phyloP scores from a whole-genome alignment of 2,113 vertebrate species.

The Genyomyrus donnyi region DNA sequence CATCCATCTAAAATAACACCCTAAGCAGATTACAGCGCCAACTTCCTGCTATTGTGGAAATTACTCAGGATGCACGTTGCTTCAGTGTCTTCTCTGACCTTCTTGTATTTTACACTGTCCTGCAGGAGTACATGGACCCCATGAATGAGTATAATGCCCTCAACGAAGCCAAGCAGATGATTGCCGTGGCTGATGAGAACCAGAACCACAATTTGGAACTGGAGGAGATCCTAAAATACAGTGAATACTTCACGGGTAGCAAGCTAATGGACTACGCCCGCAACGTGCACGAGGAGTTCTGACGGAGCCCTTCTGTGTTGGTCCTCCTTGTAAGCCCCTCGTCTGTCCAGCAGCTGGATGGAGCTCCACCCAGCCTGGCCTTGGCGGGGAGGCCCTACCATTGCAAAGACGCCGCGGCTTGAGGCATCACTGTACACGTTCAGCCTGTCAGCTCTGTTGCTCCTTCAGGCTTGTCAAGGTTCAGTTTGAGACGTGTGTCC shows the following conservation, averaged over 20 bases:
- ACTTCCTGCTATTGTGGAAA: background rate
- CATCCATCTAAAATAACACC: background rate
- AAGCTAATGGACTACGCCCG: constrained; percentile 96
- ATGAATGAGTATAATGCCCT: constrained; percentile 96
- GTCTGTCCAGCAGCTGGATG: background rate
- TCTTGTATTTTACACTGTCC: background rate
- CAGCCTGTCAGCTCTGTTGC: background rate
- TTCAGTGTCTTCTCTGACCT: background rate
- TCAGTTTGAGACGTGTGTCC: constrained; percentile 4
- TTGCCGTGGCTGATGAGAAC: constrained; percentile 92
- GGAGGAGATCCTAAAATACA: constrained; percentile 91
- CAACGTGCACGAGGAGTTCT: constrained; percentile 95
- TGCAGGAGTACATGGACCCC: constrained; percentile 94
- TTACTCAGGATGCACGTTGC: background rate
- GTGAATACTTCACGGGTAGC: constrained; percentile 96
- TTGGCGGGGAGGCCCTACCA: background rate
- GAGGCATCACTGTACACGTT: background rate
- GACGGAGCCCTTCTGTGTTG: constrained; percentile 27
- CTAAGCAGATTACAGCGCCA: background rate
- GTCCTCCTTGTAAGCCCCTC: background rate
- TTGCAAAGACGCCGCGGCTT: background rate
- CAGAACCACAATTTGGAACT: constrained; percentile 83
- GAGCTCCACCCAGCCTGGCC: background rate
- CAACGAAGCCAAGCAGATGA: constrained; percentile 97
- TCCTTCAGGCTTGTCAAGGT: constrained; percentile 18